phyloP scores from a whole-genome alignment of 2,797 vertebrate species.

The Ibycter americanus region DNA sequence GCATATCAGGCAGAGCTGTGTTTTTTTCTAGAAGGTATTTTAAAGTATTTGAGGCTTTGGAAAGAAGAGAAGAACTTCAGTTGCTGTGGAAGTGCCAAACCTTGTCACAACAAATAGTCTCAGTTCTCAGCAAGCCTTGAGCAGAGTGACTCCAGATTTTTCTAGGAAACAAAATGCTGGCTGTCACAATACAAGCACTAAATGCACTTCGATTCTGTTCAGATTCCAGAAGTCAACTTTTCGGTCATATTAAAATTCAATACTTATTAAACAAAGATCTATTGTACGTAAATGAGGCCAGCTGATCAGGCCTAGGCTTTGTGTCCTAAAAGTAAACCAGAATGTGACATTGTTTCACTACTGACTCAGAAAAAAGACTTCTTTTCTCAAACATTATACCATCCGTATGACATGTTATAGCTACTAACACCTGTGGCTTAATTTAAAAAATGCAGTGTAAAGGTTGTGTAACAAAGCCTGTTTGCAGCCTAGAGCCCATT shows the following conservation, averaged over 20 bases:
- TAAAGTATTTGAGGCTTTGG: not conserved
- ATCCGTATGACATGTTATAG: not conserved
- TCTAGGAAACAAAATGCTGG: constrained; percentile 1
- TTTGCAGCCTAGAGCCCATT: not conserved
- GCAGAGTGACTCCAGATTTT: not conserved
- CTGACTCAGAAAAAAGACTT: not conserved
- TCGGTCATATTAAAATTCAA: not conserved
- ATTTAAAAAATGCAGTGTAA: not conserved
- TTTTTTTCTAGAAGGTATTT: not conserved
- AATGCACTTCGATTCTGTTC: not conserved
- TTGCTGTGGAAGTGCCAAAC: constrained; percentile 17
- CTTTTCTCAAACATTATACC: not conserved
- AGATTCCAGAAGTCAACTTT: not conserved
- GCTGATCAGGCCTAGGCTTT: not conserved
- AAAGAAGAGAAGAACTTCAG: not conserved
- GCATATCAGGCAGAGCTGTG: not conserved
- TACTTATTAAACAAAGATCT: not conserved
- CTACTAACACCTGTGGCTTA: not conserved
- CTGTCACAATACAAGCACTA: not conserved
- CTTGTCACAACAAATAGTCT: constrained; percentile 38
- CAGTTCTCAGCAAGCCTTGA: not conserved
- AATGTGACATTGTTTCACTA: not conserved
- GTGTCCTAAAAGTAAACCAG: not conserved
- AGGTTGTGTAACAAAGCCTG: not conserved
- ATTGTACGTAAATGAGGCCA: not conserved